These are phyloP conservation scores for Sebastes vulpes DNA, from an alignment of 2,797 vertebrate genomes.

Conservation along the genomic window DNA sequence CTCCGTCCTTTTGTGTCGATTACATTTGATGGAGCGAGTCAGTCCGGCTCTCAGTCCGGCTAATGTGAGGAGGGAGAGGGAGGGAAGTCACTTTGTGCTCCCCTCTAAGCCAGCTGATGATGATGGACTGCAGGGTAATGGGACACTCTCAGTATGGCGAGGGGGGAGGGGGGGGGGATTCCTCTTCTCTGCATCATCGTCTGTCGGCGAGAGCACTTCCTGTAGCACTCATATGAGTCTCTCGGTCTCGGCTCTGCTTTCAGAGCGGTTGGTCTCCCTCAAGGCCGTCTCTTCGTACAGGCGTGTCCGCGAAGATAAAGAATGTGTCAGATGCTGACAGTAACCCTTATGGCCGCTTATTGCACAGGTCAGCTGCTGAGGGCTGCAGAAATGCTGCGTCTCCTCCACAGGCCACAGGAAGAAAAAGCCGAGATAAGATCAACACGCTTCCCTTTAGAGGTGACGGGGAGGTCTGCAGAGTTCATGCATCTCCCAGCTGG, in stretches of 20 bases:
- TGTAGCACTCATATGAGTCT: not conserved
- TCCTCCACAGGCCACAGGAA: conserved; percentile 28
- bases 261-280: not conserved
- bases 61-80: conserved; percentile 8
- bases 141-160: conserved; percentile 11
- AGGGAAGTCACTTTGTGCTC: conserved; percentile 22
- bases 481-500: conserved; percentile 20
- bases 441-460: conserved; percentile 22
- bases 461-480: not conserved
- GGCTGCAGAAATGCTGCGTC: conserved; percentile 22
- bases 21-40: conserved; percentile 19
- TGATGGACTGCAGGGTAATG: conserved; percentile 62
- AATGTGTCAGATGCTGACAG: conserved; percentile 48
- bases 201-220: conserved; percentile 19
- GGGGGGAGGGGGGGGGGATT: conserved; percentile 33
- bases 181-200: conserved; percentile 48
- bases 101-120: conserved; percentile 37
- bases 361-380: conserved; percentile 64
- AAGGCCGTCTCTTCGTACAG: conserved; percentile 1
- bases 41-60: not conserved
- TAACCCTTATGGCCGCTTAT: conserved; percentile 17
- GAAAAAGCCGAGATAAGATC: conserved; percentile 15
- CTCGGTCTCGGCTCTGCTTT: not conserved
- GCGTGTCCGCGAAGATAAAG: conserved; percentile 30
- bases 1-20: not conserved